Evolutionary conservation across 2,888 invertebrate species (phyloP).

Genomic region (Endomychus coccineus): DNA sequence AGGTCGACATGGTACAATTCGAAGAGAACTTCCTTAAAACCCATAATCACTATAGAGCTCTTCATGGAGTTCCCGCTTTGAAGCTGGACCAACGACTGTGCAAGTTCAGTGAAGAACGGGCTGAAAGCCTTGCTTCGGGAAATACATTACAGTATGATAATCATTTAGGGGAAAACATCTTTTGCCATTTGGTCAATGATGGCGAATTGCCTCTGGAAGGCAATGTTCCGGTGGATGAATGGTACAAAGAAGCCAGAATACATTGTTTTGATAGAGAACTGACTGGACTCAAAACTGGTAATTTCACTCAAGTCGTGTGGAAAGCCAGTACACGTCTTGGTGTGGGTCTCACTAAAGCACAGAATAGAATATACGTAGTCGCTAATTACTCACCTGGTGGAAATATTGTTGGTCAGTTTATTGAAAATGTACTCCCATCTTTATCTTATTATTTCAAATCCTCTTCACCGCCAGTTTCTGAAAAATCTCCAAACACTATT

Average conservation of each 20-base stretch:
- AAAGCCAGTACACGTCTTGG: conserved; percentile 60
- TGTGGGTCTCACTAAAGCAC: conserved; percentile 62
- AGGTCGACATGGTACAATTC: too few species aligned
- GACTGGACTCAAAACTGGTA: conserved; percentile 34
- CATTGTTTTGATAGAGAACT: conserved; percentile 53
- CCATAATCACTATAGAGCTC: background rate
- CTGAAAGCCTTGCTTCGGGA: conserved; percentile 56
- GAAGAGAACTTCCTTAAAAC: background rate
- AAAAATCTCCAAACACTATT: too few species aligned
- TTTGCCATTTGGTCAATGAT: conserved; percentile 50
- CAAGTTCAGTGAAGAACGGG: conserved; percentile 62
- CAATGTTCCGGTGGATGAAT: conserved; percentile 49
- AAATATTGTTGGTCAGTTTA: conserved; percentile 2
- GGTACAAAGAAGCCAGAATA: conserved; percentile 54
- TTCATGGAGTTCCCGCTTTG: background rate
- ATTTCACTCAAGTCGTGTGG: conserved; percentile 61
- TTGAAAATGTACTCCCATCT: background rate
- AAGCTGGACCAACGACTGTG: conserved; percentile 45
- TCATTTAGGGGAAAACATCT: conserved; percentile 55
- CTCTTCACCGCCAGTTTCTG: too few species aligned
- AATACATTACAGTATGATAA: conserved; percentile 58
- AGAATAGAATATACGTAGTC: conserved; percentile 26
- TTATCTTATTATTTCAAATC: too few species aligned
- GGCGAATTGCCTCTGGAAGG: conserved; percentile 46
- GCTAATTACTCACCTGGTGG: background rate